Evolutionary conservation across 2,888 invertebrate species (phyloP).

Genomic region (Ochropleura plecta): DNA sequence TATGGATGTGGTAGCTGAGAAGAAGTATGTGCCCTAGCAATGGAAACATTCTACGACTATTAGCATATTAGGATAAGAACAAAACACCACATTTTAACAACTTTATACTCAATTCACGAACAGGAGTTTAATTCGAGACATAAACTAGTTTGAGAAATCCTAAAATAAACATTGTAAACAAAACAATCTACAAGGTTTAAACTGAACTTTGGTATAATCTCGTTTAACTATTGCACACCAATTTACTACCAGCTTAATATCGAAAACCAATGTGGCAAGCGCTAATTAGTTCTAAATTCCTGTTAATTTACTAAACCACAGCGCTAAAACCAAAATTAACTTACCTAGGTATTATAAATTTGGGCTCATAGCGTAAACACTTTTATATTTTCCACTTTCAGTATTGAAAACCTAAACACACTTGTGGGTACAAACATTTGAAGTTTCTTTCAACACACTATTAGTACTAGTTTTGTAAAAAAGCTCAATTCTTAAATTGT

Average conservation of each 20-base stretch:
- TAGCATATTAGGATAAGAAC: neutral
- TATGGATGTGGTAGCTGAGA: neutral
- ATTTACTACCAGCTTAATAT: slow-evolving; percentile 23
- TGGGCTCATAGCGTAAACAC: slow-evolving; percentile 6
- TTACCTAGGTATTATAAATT: slow-evolving; percentile 3
- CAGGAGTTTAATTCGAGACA: neutral
- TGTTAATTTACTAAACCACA: slow-evolving; percentile 25
- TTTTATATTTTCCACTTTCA: neutral
- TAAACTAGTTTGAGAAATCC: neutral
- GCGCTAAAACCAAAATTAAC: slow-evolving; percentile 10
- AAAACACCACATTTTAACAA: neutral
- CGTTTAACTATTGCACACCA: slow-evolving; percentile 1
- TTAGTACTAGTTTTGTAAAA: neutral
- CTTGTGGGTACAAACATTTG: no score
- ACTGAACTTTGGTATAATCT: neutral
- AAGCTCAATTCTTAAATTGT: neutral
- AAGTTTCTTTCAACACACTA: neutral
- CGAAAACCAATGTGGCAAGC: slow-evolving; percentile 13
- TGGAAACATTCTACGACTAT: neutral
- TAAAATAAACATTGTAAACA: neutral
- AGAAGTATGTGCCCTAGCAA: neutral
- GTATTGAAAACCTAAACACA: neutral
- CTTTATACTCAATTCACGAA: neutral
- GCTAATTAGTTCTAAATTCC: slow-evolving; percentile 34
- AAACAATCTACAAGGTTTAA: neutral